phyloP scores from a whole-genome alignment of 2,113 vertebrate species.

The Poeciliopsis prolifica region DNA sequence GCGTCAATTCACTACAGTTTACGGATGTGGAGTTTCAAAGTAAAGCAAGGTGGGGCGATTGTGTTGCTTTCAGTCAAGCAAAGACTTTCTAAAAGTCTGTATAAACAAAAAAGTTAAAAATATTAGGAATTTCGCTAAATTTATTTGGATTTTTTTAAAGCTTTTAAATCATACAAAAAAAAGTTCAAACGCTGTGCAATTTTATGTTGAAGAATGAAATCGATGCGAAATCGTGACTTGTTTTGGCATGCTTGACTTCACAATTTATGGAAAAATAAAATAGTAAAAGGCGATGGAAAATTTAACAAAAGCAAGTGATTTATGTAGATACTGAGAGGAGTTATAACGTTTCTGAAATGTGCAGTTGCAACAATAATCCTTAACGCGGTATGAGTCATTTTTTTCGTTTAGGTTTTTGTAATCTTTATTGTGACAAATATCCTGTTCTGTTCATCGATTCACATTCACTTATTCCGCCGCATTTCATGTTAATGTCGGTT shows the following conservation, averaged over 20 bases:
- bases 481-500: background rate
- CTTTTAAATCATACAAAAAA: rapidly evolving
- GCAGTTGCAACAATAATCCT: background rate
- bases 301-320: background rate
- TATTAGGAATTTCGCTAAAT: rapidly evolving
- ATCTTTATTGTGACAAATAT: background rate
- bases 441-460: background rate
- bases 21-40: slow-evolving; percentile 21
- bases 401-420: background rate
- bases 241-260: slow-evolving; percentile 14
- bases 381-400: no score
- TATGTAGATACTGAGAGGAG: background rate
- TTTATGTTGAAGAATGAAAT: slow-evolving; percentile 27
- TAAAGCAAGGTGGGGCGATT: background rate
- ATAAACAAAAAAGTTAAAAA: no score
- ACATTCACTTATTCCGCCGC: no score
- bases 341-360: background rate
- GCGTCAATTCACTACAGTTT: slow-evolving; percentile 10
- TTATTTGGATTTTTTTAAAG: rapidly evolving
- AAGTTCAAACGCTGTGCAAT: background rate
- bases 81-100: rapidly evolving
- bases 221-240: background rate
- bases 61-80: background rate
- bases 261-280: background rate
- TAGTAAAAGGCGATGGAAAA: background rate